Conservation (phyloP, 2,888 invertebrate genomes). For the Netelia inedita region DNA sequence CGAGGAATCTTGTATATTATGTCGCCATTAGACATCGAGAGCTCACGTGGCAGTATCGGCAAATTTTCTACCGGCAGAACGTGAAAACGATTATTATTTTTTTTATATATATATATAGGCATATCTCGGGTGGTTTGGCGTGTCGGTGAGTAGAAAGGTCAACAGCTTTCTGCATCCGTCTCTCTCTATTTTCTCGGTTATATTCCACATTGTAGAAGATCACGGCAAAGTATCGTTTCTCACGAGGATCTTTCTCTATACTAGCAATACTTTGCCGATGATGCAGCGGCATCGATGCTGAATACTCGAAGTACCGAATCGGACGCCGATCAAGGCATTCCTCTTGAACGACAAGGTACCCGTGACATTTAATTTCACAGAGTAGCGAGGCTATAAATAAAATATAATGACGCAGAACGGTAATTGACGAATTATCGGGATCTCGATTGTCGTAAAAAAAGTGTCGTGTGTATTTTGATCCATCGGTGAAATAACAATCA, state of each 20-base stretch:
- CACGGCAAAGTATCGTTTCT: constrained; percentile 62
- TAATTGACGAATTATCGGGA: constrained; percentile 18
- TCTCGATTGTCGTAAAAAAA: neutral
- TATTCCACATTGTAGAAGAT: constrained; percentile 68
- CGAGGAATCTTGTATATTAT: constrained; percentile 56
- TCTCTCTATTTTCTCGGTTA: constrained; percentile 32
- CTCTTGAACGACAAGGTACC: constrained; percentile 34
- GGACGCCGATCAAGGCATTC: constrained; percentile 65
- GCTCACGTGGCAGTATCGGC: constrained; percentile 12
- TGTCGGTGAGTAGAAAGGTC: constrained; percentile 69
- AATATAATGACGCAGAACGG: constrained; percentile 23
- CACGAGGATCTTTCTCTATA: constrained; percentile 46
- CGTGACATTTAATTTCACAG: constrained; percentile 65
- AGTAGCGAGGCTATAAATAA: constrained; percentile 41
- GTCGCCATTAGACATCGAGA: constrained; percentile 33
- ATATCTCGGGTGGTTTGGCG: constrained; percentile 59
- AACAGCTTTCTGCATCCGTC: constrained; percentile 51
- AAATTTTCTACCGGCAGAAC: constrained; percentile 36
- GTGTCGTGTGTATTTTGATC: neutral
- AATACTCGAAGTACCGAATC: constrained; percentile 43
- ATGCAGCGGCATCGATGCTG: neutral
- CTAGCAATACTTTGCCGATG: neutral
- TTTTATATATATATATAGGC: constrained; percentile 7
- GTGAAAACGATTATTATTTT: constrained; percentile 4
- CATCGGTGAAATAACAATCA: neutral